Percentiles rank a stretch among this genome's conserved stretches.
Evolutionary conservation across 2,888 invertebrate genomes (phyloP).

Genomic region (Galerucella pusilla): DNA sequence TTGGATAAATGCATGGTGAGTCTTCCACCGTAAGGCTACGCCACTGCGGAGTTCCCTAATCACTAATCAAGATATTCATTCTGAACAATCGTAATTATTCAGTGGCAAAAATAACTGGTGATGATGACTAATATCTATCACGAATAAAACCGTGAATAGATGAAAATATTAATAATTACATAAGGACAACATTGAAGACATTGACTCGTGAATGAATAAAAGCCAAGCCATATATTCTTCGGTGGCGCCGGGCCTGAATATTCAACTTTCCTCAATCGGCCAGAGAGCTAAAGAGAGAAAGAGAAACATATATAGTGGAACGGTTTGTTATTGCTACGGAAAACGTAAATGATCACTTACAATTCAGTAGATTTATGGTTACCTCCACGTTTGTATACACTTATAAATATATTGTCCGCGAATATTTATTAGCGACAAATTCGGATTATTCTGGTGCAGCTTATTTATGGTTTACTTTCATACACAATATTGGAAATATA

Average conservation of each 20-base stretch:
- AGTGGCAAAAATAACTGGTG: neutral
- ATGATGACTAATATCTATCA: neutral
- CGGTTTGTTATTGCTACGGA: constrained; percentile 55
- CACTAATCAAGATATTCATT: neutral
- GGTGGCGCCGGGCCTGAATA: constrained; percentile 19
- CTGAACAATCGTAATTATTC: neutral
- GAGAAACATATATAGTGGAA: constrained; percentile 42
- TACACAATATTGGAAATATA: constrained; percentile 20
- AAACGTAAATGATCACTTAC: constrained; percentile 54
- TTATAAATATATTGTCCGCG: constrained; percentile 42
- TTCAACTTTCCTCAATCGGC: constrained; percentile 29
- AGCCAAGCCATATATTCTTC: neutral
- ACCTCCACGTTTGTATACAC: constrained; percentile 43
- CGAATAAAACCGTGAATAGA: neutral
- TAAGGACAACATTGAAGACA: neutral
- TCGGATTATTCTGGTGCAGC: constrained; percentile 37
- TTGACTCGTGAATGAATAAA: neutral
- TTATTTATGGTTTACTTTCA: constrained; percentile 39
- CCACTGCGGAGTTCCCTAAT: no score
- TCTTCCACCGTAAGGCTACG: no score
- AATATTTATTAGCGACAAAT: constrained; percentile 44
- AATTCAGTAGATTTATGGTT: constrained; percentile 52
- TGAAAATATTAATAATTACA: neutral
- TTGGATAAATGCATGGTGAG: no score
- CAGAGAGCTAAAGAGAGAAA: constrained; percentile 45